Conservation (phyloP, 2,797 vertebrate genomes). For the Pseudopleuronectes americanus region DNA sequence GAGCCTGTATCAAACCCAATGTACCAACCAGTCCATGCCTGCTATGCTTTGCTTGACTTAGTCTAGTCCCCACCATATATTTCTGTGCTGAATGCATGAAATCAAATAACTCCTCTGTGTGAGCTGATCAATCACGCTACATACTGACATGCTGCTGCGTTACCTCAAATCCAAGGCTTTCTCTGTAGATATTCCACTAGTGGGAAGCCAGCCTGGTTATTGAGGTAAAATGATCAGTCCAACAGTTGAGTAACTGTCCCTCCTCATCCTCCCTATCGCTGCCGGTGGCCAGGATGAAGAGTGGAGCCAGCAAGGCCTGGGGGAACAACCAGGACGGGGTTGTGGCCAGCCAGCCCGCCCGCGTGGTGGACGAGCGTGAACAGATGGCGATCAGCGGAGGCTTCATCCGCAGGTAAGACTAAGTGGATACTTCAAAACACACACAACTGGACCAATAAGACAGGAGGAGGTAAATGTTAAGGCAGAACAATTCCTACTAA, state of each 20-base stretch:
- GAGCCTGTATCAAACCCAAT: conserved; percentile 43
- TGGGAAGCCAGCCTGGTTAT: conserved; percentile 48
- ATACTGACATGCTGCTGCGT: conserved; percentile 33
- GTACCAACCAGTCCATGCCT: conserved; percentile 69
- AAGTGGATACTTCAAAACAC: not conserved
- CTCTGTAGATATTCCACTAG: conserved; percentile 49
- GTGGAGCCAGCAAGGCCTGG: conserved; percentile 96
- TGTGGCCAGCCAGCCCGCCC: conserved; percentile 97
- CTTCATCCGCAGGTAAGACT: conserved; percentile 95
- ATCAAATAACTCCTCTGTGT: conserved; percentile 66
- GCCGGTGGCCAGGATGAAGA: conserved; percentile 91
- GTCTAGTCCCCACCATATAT: conserved; percentile 75
- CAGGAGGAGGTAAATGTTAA: too few species aligned
- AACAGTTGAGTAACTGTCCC: conserved; percentile 55
- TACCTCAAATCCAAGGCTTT: conserved; percentile 64
- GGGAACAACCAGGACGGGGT: conserved; percentile 98
- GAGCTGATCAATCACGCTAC: conserved; percentile 46
- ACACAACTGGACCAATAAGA: too few species aligned
- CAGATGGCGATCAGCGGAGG: conserved; percentile 99
- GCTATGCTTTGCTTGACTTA: conserved; percentile 82
- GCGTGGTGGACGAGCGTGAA: conserved; percentile 97
- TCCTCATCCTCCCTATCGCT: conserved; percentile 42
- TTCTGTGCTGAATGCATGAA: conserved; percentile 78
- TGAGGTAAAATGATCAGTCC: conserved; percentile 41
- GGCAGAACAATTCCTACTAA: too few species aligned